Base-by-base conservation (phyloP, 2,113 vertebrate species). In the Neogobius melanostomus region DNA sequence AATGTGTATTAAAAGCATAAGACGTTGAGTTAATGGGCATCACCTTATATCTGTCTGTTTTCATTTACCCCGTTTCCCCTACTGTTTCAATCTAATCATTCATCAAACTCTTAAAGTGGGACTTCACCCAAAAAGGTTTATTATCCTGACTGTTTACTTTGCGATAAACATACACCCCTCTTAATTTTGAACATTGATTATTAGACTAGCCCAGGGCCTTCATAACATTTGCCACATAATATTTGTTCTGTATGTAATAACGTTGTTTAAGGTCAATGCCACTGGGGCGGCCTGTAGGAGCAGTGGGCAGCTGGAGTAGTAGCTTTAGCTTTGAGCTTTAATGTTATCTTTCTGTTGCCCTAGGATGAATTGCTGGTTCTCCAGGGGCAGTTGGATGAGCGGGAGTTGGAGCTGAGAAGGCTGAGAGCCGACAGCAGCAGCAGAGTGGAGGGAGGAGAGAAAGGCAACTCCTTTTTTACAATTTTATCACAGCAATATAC, bases 281-380 rank as follows among this genome's bases (percentile, higher is more conserved):
- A n/a, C n/a, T n/a, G n/a, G n/a, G n/a, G n/a, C n/a, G n/a, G n/a
- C n/a, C n/a, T n/a, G n/a, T n/a, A 28, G 28, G 28, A 2, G 28
- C 28, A 28, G n/a, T n/a, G n/a, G 21, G 21, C 21, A 21, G 21
- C 21, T 21, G 21, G 21, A 21, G 21, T 21, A 21, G 21, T 21
- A 21, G 21, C 21, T 21, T 21, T 21, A 21, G 21, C 21, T 21
- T 21, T 21, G 21, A 11, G 17, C 17, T 21, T 28, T 56, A 10
- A 21, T 53, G 52, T 53, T 15, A 15, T 51, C 15, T 51, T 56
- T 17, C 17, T 62, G 8, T 69, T 60, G 0, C 42, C 5, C n/a
- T 79, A 99, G 97, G 97, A 98, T 62, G 96, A 98, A 46, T 85
- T 99, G 69, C 83, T 87, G 54, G 88, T 91, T 66, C 86, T 98